Base-by-base conservation (phyloP, 2,888 invertebrate genomes). In the Microctonus aethiopoides region DNA sequence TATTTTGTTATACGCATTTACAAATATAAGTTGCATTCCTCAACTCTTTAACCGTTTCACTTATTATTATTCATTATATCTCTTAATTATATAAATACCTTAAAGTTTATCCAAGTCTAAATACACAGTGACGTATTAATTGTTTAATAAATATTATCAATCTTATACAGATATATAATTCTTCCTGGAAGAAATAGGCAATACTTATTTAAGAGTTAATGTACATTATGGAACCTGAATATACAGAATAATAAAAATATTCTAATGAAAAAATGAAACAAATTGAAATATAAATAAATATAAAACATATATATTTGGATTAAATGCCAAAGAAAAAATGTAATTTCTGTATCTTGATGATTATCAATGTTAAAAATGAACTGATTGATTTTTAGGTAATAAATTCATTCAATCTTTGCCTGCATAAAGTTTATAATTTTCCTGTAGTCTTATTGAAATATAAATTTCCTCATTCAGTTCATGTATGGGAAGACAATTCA, bases 261-360 rank as follows among this genome's bases (percentile, higher is more conserved):
- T 59, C 29, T 69, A 68, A 67, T 20, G 16, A 72, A 65, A 54
- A 60, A 57, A 67, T 71, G 67, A 70, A 75, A 71, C 65, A 70
- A 78, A 69, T 66, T 72, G 76, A 75, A 71, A 65, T 72, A 77
- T 80, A 80, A 82, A 82, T 82, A 81, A 82, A 81, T 81, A 81
- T 79, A 81, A 81, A 82, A 81, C 75, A 75, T 82, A 78, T 81
- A 81, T 81, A n/a, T n/a, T 82, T 80, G 76, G 79, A 81, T 81
- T 79, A 81, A 81, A 81, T 81, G 81, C 81, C 79, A 80, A 79
- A 79, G 79, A n/a, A n/a, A n/a, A n/a, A n/a, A n/a, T n/a, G n/a
- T n/a, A n/a, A n/a, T n/a, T n/a, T n/a, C n/a, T n/a, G n/a, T n/a
- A n/a, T n/a, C n/a, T n/a, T n/a, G n/a, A n/a, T n/a, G n/a, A n/a